Evolutionary conservation across 2,888 invertebrate species (phyloP).

Genomic region (Muschampia plurimacula): DNA sequence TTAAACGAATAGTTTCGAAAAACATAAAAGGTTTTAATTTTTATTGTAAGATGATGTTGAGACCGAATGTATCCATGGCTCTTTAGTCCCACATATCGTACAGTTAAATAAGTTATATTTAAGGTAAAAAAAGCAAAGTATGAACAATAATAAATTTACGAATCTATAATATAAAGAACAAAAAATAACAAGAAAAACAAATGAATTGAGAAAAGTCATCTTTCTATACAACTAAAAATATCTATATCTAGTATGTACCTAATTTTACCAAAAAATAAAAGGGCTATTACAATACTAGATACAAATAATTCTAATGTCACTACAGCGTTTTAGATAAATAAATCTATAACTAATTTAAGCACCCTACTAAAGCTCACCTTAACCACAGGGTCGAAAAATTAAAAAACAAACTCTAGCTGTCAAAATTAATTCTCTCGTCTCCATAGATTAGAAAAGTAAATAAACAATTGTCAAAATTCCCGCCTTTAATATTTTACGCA

Average conservation of each 20-base stretch:
- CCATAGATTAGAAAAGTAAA: slow-evolving; percentile 40
- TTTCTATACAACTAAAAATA: too few species aligned
- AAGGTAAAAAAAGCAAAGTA: too few species aligned
- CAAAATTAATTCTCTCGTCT: not conserved
- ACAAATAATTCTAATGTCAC: not conserved
- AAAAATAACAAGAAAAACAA: too few species aligned
- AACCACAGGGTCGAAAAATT: slow-evolving; percentile 49
- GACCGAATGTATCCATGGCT: not conserved
- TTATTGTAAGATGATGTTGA: not conserved
- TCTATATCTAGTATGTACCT: too few species aligned
- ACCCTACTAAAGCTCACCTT: not conserved
- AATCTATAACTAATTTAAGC: too few species aligned
- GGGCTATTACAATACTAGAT: not conserved
- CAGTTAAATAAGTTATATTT: too few species aligned
- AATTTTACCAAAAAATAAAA: too few species aligned
- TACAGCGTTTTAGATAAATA: not conserved
- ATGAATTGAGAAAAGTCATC: too few species aligned
- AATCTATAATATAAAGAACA: too few species aligned
- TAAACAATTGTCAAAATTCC: slow-evolving; percentile 34
- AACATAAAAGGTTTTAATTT: not conserved
- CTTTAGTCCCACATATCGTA: not conserved
- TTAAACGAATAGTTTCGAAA: too few species aligned
- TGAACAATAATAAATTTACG: too few species aligned
- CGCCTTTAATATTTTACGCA: slow-evolving; percentile 8
- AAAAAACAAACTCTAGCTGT: not conserved